Evolutionary conservation across 2,888 invertebrate species (phyloP).

Genomic region (Fabriciana adippe): DNA sequence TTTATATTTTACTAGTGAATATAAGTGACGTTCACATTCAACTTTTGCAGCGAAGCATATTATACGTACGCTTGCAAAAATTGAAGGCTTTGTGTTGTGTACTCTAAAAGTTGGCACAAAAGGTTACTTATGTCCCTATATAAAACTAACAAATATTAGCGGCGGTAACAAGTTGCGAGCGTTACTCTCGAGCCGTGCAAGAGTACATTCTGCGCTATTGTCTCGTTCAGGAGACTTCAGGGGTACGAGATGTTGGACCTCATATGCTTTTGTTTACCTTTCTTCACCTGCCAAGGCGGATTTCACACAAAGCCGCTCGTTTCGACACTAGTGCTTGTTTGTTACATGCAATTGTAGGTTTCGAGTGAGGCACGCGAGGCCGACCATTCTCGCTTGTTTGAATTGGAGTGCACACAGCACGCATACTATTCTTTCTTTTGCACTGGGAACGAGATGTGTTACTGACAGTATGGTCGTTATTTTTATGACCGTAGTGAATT

Average conservation of each 20-base stretch:
- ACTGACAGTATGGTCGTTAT: neutral
- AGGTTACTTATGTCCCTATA: constrained; percentile 69
- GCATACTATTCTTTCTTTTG: constrained; percentile 8
- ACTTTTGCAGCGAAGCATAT: constrained; percentile 1
- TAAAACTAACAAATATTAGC: constrained; percentile 79
- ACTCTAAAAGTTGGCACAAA: constrained; percentile 53
- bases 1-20: constrained; percentile 11
- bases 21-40: constrained; percentile 13
- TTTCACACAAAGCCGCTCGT: constrained; percentile 76
- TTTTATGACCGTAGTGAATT: too few relatives aligned
- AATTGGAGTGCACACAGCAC: constrained; percentile 35
- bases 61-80: constrained; percentile 20
- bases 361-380: constrained; percentile 65
- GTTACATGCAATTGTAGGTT: constrained; percentile 79
- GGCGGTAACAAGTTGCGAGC: constrained; percentile 75
- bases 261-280: constrained; percentile 76
- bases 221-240: constrained; percentile 74
- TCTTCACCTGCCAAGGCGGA: constrained; percentile 76
- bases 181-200: constrained; percentile 67
- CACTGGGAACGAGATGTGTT: neutral
- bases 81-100: constrained; percentile 34
- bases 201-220: constrained; percentile 69
- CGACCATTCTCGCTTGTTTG: constrained; percentile 68
- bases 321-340: constrained; percentile 73
- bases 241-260: constrained; percentile 66